These are phyloP conservation scores for Bursaphelenchus okinawaensis DNA, from an alignment of 2,888 invertebrate genomes.

Conservation along the genomic window DNA sequence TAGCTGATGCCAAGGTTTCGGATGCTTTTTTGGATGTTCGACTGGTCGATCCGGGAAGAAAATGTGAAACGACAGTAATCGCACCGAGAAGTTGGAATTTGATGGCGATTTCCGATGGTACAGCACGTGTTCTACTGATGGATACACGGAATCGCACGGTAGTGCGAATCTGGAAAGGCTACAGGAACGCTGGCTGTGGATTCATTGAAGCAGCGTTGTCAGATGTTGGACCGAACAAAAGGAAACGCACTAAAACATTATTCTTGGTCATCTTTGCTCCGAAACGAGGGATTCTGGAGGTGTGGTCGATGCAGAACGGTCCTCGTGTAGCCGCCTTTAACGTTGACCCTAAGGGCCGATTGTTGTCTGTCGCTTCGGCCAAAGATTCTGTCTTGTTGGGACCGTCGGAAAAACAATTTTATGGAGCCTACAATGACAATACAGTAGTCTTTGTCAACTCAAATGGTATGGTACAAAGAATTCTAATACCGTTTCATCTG, in stretches of 20 bases:
- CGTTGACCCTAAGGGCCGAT: conserved; percentile 71
- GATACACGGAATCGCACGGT: conserved; percentile 68
- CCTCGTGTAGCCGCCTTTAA: conserved; percentile 83
- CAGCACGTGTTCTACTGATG: conserved; percentile 79
- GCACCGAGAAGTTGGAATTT: conserved; percentile 33
- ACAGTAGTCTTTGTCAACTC: conserved; percentile 30
- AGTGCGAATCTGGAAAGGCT: conserved; percentile 86
- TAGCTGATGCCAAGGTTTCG: conserved; percentile 18
- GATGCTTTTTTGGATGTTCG: conserved; percentile 13
- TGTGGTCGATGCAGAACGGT: conserved; percentile 79
- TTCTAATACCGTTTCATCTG: conserved; percentile 44
- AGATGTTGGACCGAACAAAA: conserved; percentile 7
- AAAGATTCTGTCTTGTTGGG: conserved; percentile 20
- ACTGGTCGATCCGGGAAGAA: background rate
- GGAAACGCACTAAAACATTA: conserved; percentile 58
- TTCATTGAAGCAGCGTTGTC: conserved; percentile 73
- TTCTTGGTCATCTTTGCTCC: conserved; percentile 90
- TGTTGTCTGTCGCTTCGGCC: conserved; percentile 34
- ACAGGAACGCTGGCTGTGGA: conserved; percentile 87
- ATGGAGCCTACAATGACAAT: background rate
- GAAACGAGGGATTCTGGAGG: conserved; percentile 77
- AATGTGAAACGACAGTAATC: conserved; percentile 9
- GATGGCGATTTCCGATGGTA: conserved; percentile 68
- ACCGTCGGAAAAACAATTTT: background rate
- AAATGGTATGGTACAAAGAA: conserved; percentile 24